Percentiles rank a stretch among this genome's conserved stretches.
Conservation (phyloP, 2,888 invertebrate genomes). For the Camponotus fellah region DNA sequence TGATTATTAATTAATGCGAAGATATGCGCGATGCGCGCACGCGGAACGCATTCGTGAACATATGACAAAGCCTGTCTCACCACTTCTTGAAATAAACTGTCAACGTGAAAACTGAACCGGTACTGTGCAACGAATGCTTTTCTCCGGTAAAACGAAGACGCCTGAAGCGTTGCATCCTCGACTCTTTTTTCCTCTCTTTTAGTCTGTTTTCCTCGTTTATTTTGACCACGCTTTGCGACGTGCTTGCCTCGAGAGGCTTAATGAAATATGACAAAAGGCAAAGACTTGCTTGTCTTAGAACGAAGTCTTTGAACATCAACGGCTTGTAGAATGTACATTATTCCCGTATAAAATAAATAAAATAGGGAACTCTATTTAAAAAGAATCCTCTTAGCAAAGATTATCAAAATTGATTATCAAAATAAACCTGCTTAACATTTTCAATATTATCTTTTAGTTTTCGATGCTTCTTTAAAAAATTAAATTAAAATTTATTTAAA, state of each 20-base stretch:
- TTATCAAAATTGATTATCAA: background rate
- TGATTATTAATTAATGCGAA: conserved; percentile 74
- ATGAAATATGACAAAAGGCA: conserved; percentile 44
- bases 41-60: conserved; percentile 45
- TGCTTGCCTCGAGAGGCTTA: conserved; percentile 30
- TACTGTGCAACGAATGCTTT: conserved; percentile 46
- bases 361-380: background rate
- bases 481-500: background rate
- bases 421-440: background rate
- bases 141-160: conserved; percentile 57
- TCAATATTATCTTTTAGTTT: background rate
- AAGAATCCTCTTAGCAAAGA: background rate
- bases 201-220: conserved; percentile 54
- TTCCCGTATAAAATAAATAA: background rate
- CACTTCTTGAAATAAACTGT: conserved; percentile 74
- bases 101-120: conserved; percentile 46
- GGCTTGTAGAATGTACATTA: background rate
- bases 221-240: conserved; percentile 28
- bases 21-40: conserved; percentile 59
- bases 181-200: conserved; percentile 51
- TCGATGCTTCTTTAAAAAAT: background rate
- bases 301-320: conserved; percentile 7
- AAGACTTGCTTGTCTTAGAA: conserved; percentile 23
- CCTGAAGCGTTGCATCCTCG: conserved; percentile 60
- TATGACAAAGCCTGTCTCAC: conserved; percentile 63